phyloP scores from a whole-genome alignment of 2,888 invertebrate species.

The Tetragnatha montana region DNA sequence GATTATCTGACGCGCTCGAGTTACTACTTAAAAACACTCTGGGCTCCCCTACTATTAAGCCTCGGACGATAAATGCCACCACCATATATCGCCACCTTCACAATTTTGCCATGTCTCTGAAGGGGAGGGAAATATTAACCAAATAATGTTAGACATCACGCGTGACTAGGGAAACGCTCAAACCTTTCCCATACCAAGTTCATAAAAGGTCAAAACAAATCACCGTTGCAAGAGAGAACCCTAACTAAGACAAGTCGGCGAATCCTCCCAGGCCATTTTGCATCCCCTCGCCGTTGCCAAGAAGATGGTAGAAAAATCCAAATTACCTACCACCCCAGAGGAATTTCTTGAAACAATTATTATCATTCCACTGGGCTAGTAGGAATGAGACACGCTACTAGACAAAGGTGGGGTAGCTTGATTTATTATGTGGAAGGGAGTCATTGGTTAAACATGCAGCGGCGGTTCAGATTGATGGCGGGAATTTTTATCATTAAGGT shows the following conservation, averaged over 20 bases:
- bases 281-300: slow-evolving; percentile 5
- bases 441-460: slow-evolving; percentile 57
- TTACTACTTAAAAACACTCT: no score
- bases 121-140: no score
- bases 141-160: no score
- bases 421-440: slow-evolving; percentile 34
- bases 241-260: slow-evolving; percentile 7
- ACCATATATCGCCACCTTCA: no score
- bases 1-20: no score
- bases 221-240: no score
- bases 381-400: slow-evolving; percentile 35
- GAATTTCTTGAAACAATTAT: slow-evolving; percentile 57
- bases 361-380: slow-evolving; percentile 4
- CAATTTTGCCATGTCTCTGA: no score
- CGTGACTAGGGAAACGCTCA: no score
- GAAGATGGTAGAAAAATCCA: slow-evolving; percentile 15
- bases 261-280: not conserved
- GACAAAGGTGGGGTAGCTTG: slow-evolving; percentile 57
- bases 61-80: no score
- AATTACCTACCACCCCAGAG: slow-evolving; percentile 3
- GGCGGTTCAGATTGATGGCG: slow-evolving; percentile 44
- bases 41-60: no score
- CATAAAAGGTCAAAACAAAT: no score
- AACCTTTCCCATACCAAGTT: no score
- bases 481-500: slow-evolving; percentile 56